Evolutionary conservation across 2,113 vertebrate species (phyloP), one percentile per base, ranked within the genome.

Genomic region (Carettochelys insculpta): DNA sequence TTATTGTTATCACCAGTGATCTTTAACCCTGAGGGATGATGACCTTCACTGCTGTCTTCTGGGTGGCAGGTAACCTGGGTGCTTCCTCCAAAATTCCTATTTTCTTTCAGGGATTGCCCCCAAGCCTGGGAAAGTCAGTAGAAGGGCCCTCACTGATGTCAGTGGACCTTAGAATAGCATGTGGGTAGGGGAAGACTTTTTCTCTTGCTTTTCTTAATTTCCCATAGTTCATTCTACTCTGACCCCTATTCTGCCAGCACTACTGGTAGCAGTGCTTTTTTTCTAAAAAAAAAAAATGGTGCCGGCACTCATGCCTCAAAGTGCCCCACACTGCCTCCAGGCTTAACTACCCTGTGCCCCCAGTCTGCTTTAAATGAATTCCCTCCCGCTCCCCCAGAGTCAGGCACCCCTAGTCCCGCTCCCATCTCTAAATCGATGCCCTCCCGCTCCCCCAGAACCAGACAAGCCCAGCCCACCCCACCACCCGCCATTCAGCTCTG

Each of bases 91-190:
- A 17, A n/a, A 65, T 65, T 65, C 31, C 17, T 65, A 17, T 65
- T 65, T 65, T 65, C 16, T 17, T 65, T 65, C 34, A 65, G 61
- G 34, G 61, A n/a, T 17, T 65, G 61, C n/a, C 11, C 34, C 61
- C 13, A 38, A 93, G 96, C 47, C 75, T 80, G 61, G 88, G 87
- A 92, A 96, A 96, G 56, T 14, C 31, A 65, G 61, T 27, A 58
- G 54, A 58, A 58, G 31, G 29, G 27, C 11, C 56, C 27, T 54
- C 56, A 58, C 56, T 68, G 65, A 38, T 8, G 10, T 68, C 19
- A 19, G 92, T 80, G 94, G 91, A 87, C 86, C 89, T 43, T 6
- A 11, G 85, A 94, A 92, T 90, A 91, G 80, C n/a, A 78, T 8
- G 16, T 9, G 4, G 8, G 17, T 1, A 8, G 2, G 6, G 19